Percentiles rank a stretch among this genome's conserved stretches.
These are phyloP conservation scores for Eolophus roseicapilla DNA, from an alignment of 2,113 vertebrate genomes.

Conservation along the genomic window DNA sequence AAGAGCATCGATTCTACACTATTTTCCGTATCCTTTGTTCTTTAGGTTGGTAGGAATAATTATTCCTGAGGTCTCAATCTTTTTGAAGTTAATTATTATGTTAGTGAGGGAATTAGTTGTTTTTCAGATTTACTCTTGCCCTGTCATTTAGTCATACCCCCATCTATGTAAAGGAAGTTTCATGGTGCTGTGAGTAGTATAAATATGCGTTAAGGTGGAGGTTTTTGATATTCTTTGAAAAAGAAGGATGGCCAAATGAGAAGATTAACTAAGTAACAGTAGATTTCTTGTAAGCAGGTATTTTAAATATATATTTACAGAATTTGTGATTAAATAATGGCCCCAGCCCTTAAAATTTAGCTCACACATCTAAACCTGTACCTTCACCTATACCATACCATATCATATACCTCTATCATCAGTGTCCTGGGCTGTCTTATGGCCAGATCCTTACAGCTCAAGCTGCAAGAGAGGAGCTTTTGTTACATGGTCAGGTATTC, in stretches of 20 bases:
- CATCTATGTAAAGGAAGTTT: background rate
- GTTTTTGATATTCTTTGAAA: background rate
- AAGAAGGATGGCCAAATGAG: background rate
- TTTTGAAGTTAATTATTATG: background rate
- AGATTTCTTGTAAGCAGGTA: background rate
- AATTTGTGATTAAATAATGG: background rate
- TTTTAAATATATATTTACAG: background rate
- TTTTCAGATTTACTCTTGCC: background rate
- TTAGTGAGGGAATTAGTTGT: background rate
- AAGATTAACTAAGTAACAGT: background rate
- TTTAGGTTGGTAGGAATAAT: background rate
- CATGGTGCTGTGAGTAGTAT: background rate
- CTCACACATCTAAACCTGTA: background rate
- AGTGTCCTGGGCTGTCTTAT: background rate
- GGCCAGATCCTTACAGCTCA: background rate
- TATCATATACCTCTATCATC: too few species aligned
- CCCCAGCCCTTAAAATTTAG: background rate
- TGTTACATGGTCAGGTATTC: background rate
- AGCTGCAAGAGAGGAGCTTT: background rate
- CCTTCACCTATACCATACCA: rapidly evolving
- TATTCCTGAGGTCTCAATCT: background rate
- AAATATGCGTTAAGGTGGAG: background rate
- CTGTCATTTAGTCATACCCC: background rate
- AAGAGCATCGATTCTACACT: background rate
- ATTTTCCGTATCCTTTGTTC: background rate